Percentiles rank a stretch among this genome's conserved stretches.
phyloP scores from a whole-genome alignment of 2,888 invertebrate species.

The Alloscopus bannaensis region DNA sequence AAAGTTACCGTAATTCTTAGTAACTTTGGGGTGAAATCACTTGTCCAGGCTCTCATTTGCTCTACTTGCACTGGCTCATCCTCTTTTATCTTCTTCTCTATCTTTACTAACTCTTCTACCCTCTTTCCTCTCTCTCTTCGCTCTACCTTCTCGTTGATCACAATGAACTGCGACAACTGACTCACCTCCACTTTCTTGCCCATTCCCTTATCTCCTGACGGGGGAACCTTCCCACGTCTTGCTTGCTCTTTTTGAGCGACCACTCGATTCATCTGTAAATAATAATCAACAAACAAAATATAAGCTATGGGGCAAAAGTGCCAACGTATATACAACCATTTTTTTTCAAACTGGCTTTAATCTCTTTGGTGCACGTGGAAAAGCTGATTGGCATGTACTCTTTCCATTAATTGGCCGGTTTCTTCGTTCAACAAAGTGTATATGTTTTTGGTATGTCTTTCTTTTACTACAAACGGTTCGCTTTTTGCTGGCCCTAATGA shows the following conservation, averaged over 20 bases:
- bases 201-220: too few species aligned
- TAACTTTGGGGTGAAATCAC: too few species aligned
- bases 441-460: slow-evolving; percentile 21
- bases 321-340: neutral
- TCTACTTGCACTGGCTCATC: neutral
- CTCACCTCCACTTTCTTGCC: too few species aligned
- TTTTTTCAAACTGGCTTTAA: too few species aligned
- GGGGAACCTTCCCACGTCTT: too few species aligned
- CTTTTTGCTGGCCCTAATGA: slow-evolving; percentile 38
- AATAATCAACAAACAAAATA: too few species aligned
- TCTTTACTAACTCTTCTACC: neutral
- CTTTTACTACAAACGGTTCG: slow-evolving; percentile 52
- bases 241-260: too few species aligned
- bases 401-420: slow-evolving; percentile 5
- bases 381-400: slow-evolving; percentile 60
- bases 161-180: too few species aligned
- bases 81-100: neutral
- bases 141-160: too few species aligned
- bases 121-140: neutral
- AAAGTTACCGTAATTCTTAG: too few species aligned
- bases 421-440: slow-evolving; percentile 28
- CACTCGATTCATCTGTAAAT: too few species aligned
- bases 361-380: neutral
- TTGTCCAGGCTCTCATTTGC: too few species aligned
- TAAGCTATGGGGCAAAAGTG: neutral